Evolutionary conservation across 2,888 invertebrate genomes (phyloP).

Genomic region (Vannuccia rotundouncinata): DNA sequence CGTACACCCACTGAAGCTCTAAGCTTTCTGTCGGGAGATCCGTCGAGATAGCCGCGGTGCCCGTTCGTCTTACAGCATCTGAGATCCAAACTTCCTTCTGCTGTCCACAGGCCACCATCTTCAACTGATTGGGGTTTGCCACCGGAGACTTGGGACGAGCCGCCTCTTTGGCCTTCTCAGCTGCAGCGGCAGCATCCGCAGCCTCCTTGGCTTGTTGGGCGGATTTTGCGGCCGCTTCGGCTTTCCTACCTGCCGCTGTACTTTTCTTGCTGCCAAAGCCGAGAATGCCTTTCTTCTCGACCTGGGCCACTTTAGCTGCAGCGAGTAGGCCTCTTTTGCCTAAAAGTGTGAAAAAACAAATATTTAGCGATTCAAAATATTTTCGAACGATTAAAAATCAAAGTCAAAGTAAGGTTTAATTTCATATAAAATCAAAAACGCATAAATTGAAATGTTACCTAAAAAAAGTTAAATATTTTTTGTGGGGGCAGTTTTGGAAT

Average conservation of each 20-base stretch:
- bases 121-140: conserved; percentile 4
- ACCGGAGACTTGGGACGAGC: not conserved
- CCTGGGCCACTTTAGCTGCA: not conserved
- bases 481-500: no score
- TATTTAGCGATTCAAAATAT: no score
- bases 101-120: not conserved
- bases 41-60: conserved; percentile 28
- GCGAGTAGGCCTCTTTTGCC: not conserved
- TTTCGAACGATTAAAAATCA: no score
- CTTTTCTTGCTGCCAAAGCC: not conserved
- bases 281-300: not conserved
- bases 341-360: no score
- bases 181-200: no score
- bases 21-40: conserved; percentile 49
- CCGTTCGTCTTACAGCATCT: not conserved
- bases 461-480: no score
- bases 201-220: not conserved
- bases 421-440: no score
- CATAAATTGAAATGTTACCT: no score
- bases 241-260: not conserved
- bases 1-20: conserved; percentile 51
- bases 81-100: not conserved
- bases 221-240: not conserved
- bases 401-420: no score
- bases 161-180: not conserved